Conservation (phyloP, 2,113 vertebrate species). For the Tenebrosternarchus preto region DNA sequence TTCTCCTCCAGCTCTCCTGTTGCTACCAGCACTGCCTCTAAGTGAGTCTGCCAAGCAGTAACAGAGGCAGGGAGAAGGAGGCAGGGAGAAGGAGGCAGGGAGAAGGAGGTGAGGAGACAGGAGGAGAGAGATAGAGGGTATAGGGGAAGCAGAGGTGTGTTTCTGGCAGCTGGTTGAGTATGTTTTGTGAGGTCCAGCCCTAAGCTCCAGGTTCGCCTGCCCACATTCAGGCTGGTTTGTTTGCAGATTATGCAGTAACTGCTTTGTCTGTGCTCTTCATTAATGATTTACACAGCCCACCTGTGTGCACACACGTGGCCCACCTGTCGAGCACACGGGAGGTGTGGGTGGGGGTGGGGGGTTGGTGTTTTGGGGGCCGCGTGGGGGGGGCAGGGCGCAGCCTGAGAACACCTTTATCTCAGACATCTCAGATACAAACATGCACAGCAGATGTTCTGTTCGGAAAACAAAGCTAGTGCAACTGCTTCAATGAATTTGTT, state of each 20-base stretch:
- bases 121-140: too few species aligned
- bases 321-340: constrained; percentile 30
- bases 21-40: neutral
- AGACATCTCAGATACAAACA: neutral
- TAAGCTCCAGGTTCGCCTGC: too few species aligned
- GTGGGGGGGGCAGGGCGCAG: neutral
- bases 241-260: neutral
- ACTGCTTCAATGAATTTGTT: neutral
- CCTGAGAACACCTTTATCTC: too few species aligned
- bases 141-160: too few species aligned
- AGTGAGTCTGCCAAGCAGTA: too few species aligned
- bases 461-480: neutral
- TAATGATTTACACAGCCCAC: constrained; percentile 17
- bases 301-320: neutral
- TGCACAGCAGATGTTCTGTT: constrained; percentile 40
- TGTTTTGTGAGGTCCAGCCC: neutral
- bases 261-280: constrained; percentile 12
- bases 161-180: neutral
- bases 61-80: too few species aligned
- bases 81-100: too few species aligned
- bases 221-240: neutral
- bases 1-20: too few species aligned
- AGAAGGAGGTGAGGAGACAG: too few species aligned
- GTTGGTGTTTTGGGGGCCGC: neutral
- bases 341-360: neutral